phyloP scores from a whole-genome alignment of 2,113 vertebrate species.

The Lasiurus borealis region DNA sequence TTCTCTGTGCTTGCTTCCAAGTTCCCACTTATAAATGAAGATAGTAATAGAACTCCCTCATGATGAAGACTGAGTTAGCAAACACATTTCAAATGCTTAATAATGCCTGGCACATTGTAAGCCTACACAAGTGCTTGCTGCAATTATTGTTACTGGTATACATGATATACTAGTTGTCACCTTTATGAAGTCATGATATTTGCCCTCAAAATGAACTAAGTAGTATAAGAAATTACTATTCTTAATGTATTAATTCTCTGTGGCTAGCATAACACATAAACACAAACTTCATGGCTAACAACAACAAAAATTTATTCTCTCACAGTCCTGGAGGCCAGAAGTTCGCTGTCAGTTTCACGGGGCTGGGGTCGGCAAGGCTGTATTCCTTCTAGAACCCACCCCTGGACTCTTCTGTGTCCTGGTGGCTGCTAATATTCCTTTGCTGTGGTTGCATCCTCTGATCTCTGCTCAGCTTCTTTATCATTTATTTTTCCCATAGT shows the following conservation, averaged over 20 bases:
- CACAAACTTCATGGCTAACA: slow-evolving; percentile 4
- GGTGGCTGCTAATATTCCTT: neutral
- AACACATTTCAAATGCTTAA: slow-evolving; percentile 4
- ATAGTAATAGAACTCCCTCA: neutral
- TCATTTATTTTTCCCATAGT: slow-evolving; percentile 29
- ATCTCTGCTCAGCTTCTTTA: neutral
- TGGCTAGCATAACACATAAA: neutral
- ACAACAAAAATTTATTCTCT: slow-evolving; percentile 1
- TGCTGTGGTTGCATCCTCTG: neutral
- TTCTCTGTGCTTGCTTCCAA: neutral
- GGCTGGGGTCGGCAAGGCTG: no score
- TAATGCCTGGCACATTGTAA: neutral
- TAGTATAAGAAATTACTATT: neutral
- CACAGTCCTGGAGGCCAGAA: neutral
- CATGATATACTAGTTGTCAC: neutral
- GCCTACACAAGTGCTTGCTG: neutral
- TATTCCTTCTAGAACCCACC: neutral
- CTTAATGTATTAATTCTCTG: neutral
- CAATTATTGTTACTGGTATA: neutral
- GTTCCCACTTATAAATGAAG: neutral
- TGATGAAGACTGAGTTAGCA: neutral
- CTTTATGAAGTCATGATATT: slow-evolving; percentile 37
- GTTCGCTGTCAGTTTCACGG: neutral
- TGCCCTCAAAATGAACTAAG: neutral
- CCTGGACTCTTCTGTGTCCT: neutral